Evolutionary conservation across 2,888 invertebrate genomes (phyloP).

Genomic region (Tuta absoluta): DNA sequence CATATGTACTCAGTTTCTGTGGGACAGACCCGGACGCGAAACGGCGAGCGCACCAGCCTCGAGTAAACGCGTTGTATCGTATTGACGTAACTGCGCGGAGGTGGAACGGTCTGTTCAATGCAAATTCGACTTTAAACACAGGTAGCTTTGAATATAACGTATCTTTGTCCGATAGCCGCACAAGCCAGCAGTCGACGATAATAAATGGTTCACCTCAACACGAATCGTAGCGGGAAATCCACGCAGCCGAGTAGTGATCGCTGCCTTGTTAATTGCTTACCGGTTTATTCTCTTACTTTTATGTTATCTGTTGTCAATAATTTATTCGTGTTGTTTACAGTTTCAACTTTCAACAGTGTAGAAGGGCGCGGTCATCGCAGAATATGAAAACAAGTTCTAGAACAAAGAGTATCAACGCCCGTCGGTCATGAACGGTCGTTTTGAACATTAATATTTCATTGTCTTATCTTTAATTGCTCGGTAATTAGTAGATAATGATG

Average conservation of each 20-base stretch:
- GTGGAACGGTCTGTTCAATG: constrained; percentile 56
- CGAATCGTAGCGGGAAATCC: constrained; percentile 78
- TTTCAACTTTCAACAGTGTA: constrained; percentile 40
- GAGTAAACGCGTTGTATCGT: constrained; percentile 76
- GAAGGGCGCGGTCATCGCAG: constrained; percentile 30
- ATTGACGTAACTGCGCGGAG: constrained; percentile 77
- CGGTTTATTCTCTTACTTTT: constrained; percentile 60
- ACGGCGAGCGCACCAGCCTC: constrained; percentile 68
- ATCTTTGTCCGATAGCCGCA: constrained; percentile 45
- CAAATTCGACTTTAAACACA: constrained; percentile 64
- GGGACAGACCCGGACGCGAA: constrained; percentile 76
- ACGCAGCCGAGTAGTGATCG: constrained; percentile 77
- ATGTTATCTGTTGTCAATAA: constrained; percentile 47
- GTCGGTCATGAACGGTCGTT: constrained; percentile 11
- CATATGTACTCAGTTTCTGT: constrained; percentile 52
- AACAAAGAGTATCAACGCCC: constrained; percentile 26
- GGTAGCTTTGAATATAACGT: constrained; percentile 51
- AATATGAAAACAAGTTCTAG: constrained; percentile 29
- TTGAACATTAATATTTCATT: constrained; percentile 11
- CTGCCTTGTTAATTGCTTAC: constrained; percentile 68
- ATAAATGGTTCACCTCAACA: constrained; percentile 78
- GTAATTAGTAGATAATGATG: constrained; percentile 13
- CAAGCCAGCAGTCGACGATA: constrained; percentile 74
- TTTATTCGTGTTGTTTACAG: constrained; percentile 54
- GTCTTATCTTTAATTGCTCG: constrained; percentile 5